phyloP scores from a whole-genome alignment of 2,888 invertebrate species.

The Lasioglossum vierecki region DNA sequence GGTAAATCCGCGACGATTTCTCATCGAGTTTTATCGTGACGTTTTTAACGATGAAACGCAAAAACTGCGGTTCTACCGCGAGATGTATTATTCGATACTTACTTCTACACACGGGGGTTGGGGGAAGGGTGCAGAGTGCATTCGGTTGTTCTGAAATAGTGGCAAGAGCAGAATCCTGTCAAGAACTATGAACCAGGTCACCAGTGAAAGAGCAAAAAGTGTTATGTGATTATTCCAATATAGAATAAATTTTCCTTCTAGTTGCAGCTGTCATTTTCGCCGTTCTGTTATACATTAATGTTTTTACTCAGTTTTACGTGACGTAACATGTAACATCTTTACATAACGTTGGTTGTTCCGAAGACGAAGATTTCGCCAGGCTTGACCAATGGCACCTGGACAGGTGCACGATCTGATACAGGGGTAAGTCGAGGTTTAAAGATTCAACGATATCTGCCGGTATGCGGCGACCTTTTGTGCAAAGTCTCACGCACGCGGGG shows the following conservation, averaged over 20 bases:
- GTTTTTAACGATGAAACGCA: neutral
- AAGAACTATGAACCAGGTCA: neutral
- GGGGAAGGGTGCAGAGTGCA: too few species aligned
- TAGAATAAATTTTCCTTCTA: too few species aligned
- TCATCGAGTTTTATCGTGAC: constrained; percentile 38
- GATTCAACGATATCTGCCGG: constrained; percentile 63
- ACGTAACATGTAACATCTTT: neutral
- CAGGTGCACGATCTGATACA: constrained; percentile 40
- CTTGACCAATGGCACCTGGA: neutral
- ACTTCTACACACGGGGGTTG: neutral
- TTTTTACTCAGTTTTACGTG: neutral
- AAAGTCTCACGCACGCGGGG: constrained; percentile 26
- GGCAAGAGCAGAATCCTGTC: neutral
- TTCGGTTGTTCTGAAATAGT: neutral
- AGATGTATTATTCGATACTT: constrained; percentile 14
- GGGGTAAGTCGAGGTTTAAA: constrained; percentile 61
- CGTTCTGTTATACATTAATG: neutral
- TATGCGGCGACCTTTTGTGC: constrained; percentile 66
- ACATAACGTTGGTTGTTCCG: neutral
- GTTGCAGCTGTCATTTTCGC: neutral
- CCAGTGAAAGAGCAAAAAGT: neutral
- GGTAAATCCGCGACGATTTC: constrained; percentile 43
- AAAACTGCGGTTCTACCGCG: constrained; percentile 10
- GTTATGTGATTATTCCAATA: neutral
- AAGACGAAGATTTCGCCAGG: neutral